Evolutionary conservation across 2,797 vertebrate species (phyloP).

Genomic region (Podarcis lilfordi): DNA sequence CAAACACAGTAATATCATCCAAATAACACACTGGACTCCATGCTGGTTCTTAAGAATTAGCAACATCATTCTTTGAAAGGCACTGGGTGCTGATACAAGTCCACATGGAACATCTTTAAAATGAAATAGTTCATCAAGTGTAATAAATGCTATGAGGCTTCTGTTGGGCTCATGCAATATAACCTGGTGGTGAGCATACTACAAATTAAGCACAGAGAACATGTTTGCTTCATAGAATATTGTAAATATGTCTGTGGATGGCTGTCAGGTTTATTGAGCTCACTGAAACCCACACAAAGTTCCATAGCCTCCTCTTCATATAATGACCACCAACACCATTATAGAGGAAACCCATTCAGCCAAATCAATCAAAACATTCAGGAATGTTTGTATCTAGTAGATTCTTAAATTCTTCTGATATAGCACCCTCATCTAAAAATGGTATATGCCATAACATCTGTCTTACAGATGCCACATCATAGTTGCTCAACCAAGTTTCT

Average conservation of each 20-base stretch:
- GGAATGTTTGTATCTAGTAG: not conserved
- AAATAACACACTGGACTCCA: conserved; percentile 19
- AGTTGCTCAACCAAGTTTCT: not conserved
- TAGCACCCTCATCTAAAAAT: not conserved
- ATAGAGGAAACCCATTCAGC: conserved; percentile 5
- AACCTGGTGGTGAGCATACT: not conserved
- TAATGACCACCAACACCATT: not conserved
- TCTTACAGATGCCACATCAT: not conserved
- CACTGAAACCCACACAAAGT: not conserved
- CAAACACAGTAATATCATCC: not conserved
- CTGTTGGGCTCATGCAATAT: not conserved
- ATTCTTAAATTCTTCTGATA: conserved; percentile 17
- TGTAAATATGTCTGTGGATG: not conserved
- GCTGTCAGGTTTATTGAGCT: not conserved
- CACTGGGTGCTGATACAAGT: conserved; percentile 14
- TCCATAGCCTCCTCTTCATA: not conserved
- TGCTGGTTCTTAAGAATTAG: conserved; percentile 21
- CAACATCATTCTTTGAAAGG: conserved; percentile 30
- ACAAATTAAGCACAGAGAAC: not conserved
- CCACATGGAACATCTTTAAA: conserved; percentile 32
- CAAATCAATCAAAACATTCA: conserved; percentile 1
- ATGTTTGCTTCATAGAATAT: not conserved
- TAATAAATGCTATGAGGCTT: conserved; percentile 28
- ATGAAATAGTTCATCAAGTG: conserved; percentile 24
- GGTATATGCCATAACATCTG: conserved; percentile 2